A percentile compares a stretch with the other conserved stretches of the same genome.
phyloP scores from a whole-genome alignment of 2,888 invertebrate species.

The Philereme transversata region DNA sequence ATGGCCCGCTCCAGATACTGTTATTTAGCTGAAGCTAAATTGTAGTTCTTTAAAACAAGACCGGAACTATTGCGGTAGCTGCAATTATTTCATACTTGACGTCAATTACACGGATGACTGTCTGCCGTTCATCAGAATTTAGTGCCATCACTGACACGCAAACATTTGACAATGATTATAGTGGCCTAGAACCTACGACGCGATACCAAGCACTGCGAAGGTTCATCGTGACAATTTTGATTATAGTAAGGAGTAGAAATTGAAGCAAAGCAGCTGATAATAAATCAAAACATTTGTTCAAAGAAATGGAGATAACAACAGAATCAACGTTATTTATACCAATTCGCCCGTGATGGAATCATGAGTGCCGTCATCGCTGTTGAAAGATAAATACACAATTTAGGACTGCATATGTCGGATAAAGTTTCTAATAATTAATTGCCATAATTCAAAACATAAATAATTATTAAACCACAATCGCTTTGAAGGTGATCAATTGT shows the following conservation, averaged over 20 bases:
- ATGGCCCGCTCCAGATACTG: slow-evolving; percentile 16
- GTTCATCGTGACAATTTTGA: slow-evolving; percentile 34
- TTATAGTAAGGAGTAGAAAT: slow-evolving; percentile 30
- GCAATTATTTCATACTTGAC: slow-evolving; percentile 51
- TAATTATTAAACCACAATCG: slow-evolving; percentile 1
- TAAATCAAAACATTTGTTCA: slow-evolving; percentile 29
- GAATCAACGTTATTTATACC: slow-evolving; percentile 35
- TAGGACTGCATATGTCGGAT: slow-evolving; percentile 46
- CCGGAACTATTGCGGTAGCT: slow-evolving; percentile 40
- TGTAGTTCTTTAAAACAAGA: slow-evolving; percentile 33
- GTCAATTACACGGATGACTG: slow-evolving; percentile 49
- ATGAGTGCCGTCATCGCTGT: slow-evolving; percentile 36
- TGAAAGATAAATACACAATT: slow-evolving; percentile 42
- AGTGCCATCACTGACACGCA: slow-evolving; percentile 49
- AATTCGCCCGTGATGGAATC: slow-evolving; percentile 33
- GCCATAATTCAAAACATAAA: slow-evolving; percentile 40
- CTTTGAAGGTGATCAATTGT: slow-evolving; percentile 36
- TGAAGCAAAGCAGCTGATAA: not conserved
- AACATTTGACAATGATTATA: slow-evolving; percentile 55
- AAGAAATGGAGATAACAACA: slow-evolving; percentile 35
- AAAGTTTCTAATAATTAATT: slow-evolving; percentile 40
- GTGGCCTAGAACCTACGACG: slow-evolving; percentile 65
- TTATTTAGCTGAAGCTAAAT: slow-evolving; percentile 29
- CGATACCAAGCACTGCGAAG: slow-evolving; percentile 62
- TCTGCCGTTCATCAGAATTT: slow-evolving; percentile 46